phyloP scores from a whole-genome alignment of 2,797 vertebrate genomes.

The Fratercula arctica region DNA sequence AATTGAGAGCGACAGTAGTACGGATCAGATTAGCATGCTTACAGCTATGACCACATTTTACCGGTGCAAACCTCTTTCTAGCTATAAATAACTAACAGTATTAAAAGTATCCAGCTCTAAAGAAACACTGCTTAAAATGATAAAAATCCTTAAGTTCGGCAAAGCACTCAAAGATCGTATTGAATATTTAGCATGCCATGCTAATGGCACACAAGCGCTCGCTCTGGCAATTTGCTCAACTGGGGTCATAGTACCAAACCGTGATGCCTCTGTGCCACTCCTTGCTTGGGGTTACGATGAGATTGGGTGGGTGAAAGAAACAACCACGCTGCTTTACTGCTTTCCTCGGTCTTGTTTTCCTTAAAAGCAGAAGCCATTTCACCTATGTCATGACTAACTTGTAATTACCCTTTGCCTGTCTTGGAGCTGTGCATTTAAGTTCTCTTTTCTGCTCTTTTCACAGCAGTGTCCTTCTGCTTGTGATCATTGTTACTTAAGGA shows the following conservation, averaged over 20 bases:
- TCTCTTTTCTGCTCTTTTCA: constrained; percentile 55
- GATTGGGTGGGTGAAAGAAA: neutral
- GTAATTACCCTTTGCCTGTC: constrained; percentile 66
- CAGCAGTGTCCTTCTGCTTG: constrained; percentile 39
- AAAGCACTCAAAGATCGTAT: rapidly evolving
- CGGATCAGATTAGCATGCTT: neutral
- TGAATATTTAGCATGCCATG: rapidly evolving
- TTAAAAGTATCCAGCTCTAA: neutral
- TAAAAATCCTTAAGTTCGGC: neutral
- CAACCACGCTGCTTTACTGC: neutral
- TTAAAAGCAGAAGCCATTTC: constrained; percentile 52
- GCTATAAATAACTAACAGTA: neutral
- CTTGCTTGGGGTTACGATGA: neutral
- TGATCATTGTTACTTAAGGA: constrained; percentile 53
- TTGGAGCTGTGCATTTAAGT: constrained; percentile 42
- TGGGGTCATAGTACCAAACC: neutral
- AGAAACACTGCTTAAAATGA: neutral
- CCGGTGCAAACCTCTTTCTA: neutral
- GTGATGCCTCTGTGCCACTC: neutral
- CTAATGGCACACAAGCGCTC: neutral
- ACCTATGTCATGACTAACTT: constrained; percentile 31
- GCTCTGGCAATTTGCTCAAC: neutral
- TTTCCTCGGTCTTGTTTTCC: constrained; percentile 38
- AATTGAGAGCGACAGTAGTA: neutral
- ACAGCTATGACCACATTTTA: neutral